Evolutionary conservation across 2,113 vertebrate genomes (phyloP).

Genomic region (Rattus rattus): DNA sequence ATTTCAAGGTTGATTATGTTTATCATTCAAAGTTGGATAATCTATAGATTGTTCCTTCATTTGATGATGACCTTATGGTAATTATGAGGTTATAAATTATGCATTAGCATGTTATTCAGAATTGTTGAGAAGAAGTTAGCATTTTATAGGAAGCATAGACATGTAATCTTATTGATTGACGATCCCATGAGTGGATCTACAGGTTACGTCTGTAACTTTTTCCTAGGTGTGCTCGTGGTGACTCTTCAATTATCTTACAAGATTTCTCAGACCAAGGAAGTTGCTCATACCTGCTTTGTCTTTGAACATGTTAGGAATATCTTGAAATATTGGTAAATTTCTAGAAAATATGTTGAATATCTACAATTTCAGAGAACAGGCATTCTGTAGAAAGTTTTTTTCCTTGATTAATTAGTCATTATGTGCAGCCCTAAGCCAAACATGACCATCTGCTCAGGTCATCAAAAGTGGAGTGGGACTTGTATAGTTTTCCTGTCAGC

Average conservation of each 20-base stretch:
- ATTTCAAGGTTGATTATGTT: slow-evolving; percentile 41
- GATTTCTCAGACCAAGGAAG: not conserved
- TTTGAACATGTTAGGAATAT: not conserved
- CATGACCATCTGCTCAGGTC: not conserved
- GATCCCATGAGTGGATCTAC: not conserved
- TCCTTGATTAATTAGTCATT: not conserved
- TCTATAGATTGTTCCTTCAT: slow-evolving; percentile 41
- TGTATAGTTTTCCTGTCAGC: not conserved
- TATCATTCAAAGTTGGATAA: slow-evolving; percentile 44
- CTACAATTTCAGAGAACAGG: not conserved
- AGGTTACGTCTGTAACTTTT: not conserved
- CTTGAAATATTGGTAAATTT: not conserved
- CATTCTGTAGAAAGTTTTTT: not conserved
- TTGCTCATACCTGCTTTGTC: not conserved
- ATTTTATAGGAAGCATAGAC: not conserved
- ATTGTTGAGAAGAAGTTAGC: slow-evolving; percentile 23
- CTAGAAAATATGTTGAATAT: not conserved
- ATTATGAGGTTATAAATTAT: slow-evolving; percentile 51
- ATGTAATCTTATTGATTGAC: slow-evolving; percentile 11
- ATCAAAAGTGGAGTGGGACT: not conserved
- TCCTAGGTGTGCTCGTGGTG: not conserved
- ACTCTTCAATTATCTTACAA: not conserved
- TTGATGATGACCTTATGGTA: slow-evolving; percentile 56
- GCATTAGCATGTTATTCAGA: slow-evolving; percentile 35
- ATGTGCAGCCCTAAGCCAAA: not conserved